Percentiles rank a stretch among this genome's conserved stretches.
phyloP scores from a whole-genome alignment of 2,797 vertebrate genomes.

The Acanthurus lineatus region DNA sequence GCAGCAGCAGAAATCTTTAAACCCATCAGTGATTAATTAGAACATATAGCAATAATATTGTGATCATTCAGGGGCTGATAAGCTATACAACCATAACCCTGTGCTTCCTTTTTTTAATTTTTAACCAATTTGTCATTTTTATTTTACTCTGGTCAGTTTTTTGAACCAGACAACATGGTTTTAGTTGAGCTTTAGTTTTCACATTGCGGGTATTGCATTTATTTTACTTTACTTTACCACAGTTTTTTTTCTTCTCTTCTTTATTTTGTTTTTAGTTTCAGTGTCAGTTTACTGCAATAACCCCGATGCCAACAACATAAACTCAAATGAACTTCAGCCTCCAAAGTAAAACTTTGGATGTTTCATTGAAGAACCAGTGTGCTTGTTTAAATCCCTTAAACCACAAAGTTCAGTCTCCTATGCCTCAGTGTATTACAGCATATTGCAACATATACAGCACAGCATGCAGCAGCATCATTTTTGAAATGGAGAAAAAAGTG shows the following conservation, averaged over 20 bases:
- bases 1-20: background rate
- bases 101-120: conserved; percentile 6
- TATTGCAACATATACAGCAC: conserved; percentile 11
- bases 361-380: background rate
- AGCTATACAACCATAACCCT: background rate
- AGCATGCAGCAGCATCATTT: background rate
- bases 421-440: conserved; percentile 1
- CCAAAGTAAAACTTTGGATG: conserved; percentile 20
- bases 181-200: too few relatives aligned
- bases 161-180: too few relatives aligned
- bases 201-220: too few relatives aligned
- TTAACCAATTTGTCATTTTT: background rate
- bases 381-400: too few relatives aligned
- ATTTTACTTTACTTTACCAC: too few relatives aligned
- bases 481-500: conserved; percentile 13
- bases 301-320: conserved; percentile 13
- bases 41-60: background rate
- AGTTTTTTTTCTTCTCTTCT: too few relatives aligned
- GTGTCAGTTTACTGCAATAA: conserved; percentile 24
- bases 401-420: too few relatives aligned
- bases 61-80: background rate
- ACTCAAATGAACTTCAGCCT: conserved; percentile 11
- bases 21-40: conserved; percentile 10
- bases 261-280: conserved; percentile 1
- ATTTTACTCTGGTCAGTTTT: too few relatives aligned